Conservation (phyloP, 2,888 invertebrate species). For the Tinea semifulvella region DNA sequence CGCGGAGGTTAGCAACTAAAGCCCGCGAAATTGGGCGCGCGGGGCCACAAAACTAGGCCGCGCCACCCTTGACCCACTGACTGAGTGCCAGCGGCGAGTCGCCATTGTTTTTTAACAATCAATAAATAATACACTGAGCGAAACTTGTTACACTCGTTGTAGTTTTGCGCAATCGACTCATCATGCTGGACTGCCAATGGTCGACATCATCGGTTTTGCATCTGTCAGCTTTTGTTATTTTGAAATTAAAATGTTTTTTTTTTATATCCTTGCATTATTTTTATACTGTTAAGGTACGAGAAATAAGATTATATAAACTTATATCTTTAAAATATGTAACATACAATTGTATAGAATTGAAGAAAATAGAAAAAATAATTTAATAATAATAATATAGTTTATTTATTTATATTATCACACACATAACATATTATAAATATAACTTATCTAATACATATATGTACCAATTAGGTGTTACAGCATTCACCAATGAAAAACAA, state of each 20-base stretch:
- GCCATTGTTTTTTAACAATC: slow-evolving; percentile 66
- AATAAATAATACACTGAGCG: slow-evolving; percentile 60
- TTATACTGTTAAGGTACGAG: too few species aligned
- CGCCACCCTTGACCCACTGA: slow-evolving; percentile 63
- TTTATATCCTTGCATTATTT: too few species aligned
- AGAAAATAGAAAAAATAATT: too few species aligned
- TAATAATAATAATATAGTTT: too few species aligned
- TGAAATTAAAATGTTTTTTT: not conserved
- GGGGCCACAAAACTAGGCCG: slow-evolving; percentile 56
- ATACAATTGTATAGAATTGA: too few species aligned
- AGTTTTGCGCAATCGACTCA: slow-evolving; percentile 53
- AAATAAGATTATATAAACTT: too few species aligned
- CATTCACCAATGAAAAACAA: too few species aligned
- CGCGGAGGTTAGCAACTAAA: slow-evolving; percentile 40
- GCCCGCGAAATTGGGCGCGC: slow-evolving; percentile 61
- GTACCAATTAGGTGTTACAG: too few species aligned
- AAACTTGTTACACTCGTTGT: slow-evolving; percentile 44
- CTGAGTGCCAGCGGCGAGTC: slow-evolving; percentile 42
- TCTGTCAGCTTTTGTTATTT: not conserved
- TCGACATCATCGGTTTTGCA: not conserved
- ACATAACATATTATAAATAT: too few species aligned
- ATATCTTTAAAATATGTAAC: too few species aligned
- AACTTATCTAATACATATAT: too few species aligned
- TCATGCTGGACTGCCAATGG: slow-evolving; percentile 35
- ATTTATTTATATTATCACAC: too few species aligned